Evolutionary conservation across 2,113 vertebrate species (phyloP).

Genomic region (Galeopterus variegatus): DNA sequence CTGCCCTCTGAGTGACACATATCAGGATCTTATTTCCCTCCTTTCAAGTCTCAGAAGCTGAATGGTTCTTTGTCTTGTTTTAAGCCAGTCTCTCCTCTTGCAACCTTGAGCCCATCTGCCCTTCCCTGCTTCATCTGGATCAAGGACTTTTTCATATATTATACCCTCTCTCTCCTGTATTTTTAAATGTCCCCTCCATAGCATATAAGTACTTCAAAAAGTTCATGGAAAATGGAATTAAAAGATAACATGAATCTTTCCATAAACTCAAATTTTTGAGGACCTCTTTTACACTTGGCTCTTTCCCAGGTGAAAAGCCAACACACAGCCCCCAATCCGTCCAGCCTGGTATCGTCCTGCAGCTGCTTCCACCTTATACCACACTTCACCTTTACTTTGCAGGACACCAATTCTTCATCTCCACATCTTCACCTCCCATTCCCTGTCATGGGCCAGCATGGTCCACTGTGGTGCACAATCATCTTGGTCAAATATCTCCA

Average conservation of each 20-base stretch:
- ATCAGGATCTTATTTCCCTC: neutral
- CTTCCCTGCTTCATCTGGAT: neutral
- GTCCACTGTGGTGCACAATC: neutral
- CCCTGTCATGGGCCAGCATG: accelerated
- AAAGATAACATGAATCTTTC: no score
- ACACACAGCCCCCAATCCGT: neutral
- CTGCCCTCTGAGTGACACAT: slow-evolving; percentile 13
- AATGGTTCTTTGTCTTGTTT: slow-evolving; percentile 17
- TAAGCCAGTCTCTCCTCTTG: neutral
- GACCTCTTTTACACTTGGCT: neutral
- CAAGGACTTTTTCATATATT: neutral
- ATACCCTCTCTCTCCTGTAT: neutral
- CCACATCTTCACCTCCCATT: neutral
- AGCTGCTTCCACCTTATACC: neutral
- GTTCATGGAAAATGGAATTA: no score
- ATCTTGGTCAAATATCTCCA: neutral
- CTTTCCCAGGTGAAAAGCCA: neutral
- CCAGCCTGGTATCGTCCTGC: neutral
- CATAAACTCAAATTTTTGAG: no score
- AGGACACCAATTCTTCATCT: neutral
- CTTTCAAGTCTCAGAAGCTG: slow-evolving; percentile 12
- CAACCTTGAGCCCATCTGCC: neutral
- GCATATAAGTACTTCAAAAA: no score
- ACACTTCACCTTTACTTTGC: no score
- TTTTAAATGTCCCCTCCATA: neutral